Evolutionary conservation across 2,797 vertebrate genomes (phyloP), one percentile per base, ranked within the genome.

Genomic region (Gymnothorax javanicus): DNA sequence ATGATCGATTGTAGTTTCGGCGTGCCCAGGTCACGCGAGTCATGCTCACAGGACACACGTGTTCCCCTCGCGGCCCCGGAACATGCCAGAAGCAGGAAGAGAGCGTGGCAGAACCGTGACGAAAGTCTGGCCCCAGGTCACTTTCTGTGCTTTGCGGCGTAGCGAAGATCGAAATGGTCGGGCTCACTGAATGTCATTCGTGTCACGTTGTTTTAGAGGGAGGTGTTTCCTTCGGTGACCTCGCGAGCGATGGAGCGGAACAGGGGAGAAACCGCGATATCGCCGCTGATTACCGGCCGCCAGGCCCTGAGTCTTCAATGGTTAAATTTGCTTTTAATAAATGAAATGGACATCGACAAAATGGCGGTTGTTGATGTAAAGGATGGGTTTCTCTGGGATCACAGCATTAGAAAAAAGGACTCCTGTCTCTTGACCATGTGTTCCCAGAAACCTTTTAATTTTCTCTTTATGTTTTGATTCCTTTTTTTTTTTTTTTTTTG

Each of bases 331-430:
- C 2, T 58, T 13, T 82, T 64, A 73, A 82, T 73, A 52, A 15
- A 64, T 81, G 62, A 43, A 43, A 43, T 64, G 85, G n/a, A 64
- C 62, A 58, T 81, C 12, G 85, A 60, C 43, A 86, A 20, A 43
- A 59, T 43, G 33, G 73, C 0, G 13, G 12, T 77, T 9, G 13
- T 7, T 77, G 73, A 77, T 2, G 33, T 43, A 43, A 77, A 77
- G 50, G 33, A 7, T 33, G 11, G 50, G 43, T 3, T 57, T 75
- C 4, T 52, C 54, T 20, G 84, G 67, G 12, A 4, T 11, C 23
- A 2, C n/a, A 58, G 69, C 67, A 57, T 85, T 73, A 59, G 27
- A 73, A 85, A 58, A 43, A 77, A 15, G 71, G 54, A 52, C 33
- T 43, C 33, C 43, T 7, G 33, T 15, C 73, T 11, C 73, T 77